Evolutionary conservation across 2,888 invertebrate genomes (phyloP).

Genomic region (Lepidonotus clava): DNA sequence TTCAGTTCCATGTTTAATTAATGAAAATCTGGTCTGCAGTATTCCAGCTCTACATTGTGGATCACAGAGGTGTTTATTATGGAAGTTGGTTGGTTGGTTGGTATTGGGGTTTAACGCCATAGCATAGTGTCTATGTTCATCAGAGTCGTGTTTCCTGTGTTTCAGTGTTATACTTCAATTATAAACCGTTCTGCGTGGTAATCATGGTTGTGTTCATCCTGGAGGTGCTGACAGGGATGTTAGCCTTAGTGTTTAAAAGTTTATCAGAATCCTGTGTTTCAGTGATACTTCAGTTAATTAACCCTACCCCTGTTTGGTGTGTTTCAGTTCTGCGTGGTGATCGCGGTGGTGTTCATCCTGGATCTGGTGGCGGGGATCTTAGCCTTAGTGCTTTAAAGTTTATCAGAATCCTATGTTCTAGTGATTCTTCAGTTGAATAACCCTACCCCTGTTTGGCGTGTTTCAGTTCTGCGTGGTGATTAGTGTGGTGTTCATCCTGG

Average conservation of each 20-base stretch:
- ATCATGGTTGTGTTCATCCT: slow-evolving; percentile 65
- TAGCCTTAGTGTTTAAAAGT: slow-evolving; percentile 68
- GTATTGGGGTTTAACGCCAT: too few relatives aligned
- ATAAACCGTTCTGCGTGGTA: slow-evolving; percentile 60
- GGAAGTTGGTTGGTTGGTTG: too few relatives aligned
- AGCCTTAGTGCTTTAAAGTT: slow-evolving; percentile 68
- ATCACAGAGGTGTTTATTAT: too few relatives aligned
- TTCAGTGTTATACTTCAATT: too few relatives aligned
- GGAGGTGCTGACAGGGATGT: slow-evolving; percentile 65
- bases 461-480: slow-evolving; percentile 61
- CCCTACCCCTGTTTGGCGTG: background rate
- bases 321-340: slow-evolving; percentile 60
- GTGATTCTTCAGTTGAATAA: too few relatives aligned
- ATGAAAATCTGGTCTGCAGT: too few relatives aligned
- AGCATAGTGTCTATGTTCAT: too few relatives aligned
- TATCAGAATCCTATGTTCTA: too few relatives aligned
- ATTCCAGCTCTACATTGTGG: too few relatives aligned
- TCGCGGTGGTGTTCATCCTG: slow-evolving; percentile 65
- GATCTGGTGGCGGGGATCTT: slow-evolving; percentile 67
- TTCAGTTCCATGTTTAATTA: too few relatives aligned
- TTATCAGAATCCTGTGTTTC: too few relatives aligned
- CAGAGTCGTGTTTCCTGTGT: slow-evolving; percentile 4
- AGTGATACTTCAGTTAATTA: too few relatives aligned
- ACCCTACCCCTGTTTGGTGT: background rate
- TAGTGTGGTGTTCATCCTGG: slow-evolving; percentile 65